Percentiles rank a stretch among this genome's conserved stretches.
Conservation (phyloP, 2,797 vertebrate species). For the Notolabrus celidotus region DNA sequence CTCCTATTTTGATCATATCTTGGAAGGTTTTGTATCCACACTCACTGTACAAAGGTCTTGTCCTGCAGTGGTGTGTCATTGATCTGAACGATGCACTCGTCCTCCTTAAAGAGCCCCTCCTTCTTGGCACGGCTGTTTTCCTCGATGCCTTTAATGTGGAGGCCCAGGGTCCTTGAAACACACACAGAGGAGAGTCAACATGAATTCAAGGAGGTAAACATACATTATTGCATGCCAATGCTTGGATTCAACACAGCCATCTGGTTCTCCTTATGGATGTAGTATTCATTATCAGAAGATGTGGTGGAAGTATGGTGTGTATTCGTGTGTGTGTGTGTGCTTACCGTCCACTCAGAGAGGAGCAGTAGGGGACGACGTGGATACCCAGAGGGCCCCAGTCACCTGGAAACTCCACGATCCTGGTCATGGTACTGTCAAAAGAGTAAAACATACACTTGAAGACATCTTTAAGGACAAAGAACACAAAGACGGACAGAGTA, state of each 20-base stretch:
- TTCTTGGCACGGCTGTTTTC: slow-evolving; percentile 90
- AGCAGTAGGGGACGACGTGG: slow-evolving; percentile 95
- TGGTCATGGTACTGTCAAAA: slow-evolving; percentile 86
- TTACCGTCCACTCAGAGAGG: slow-evolving; percentile 97
- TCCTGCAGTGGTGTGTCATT: slow-evolving; percentile 91
- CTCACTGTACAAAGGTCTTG: slow-evolving; percentile 95
- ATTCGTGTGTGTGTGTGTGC: slow-evolving; percentile 24
- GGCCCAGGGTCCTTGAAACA: slow-evolving; percentile 88
- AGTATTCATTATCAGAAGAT: slow-evolving; percentile 3
- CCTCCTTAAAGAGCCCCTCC: slow-evolving; percentile 90
- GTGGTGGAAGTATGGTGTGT: neutral
- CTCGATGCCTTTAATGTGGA: slow-evolving; percentile 93
- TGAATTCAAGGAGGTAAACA: slow-evolving; percentile 34
- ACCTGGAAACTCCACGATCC: slow-evolving; percentile 89
- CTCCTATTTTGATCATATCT: no score
- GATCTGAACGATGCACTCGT: slow-evolving; percentile 95
- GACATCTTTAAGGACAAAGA: neutral
- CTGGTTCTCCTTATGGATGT: slow-evolving; percentile 28
- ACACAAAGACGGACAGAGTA: slow-evolving; percentile 5
- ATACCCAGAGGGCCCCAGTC: slow-evolving; percentile 93
- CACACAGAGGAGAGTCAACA: slow-evolving; percentile 3
- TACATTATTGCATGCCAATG: slow-evolving; percentile 21
- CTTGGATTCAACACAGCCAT: slow-evolving; percentile 40
- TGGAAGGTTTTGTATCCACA: no score
- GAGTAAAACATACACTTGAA: slow-evolving; percentile 30